phyloP scores from a whole-genome alignment of 1,140 invertebrate species.

The Trissolcus basalis region DNA sequence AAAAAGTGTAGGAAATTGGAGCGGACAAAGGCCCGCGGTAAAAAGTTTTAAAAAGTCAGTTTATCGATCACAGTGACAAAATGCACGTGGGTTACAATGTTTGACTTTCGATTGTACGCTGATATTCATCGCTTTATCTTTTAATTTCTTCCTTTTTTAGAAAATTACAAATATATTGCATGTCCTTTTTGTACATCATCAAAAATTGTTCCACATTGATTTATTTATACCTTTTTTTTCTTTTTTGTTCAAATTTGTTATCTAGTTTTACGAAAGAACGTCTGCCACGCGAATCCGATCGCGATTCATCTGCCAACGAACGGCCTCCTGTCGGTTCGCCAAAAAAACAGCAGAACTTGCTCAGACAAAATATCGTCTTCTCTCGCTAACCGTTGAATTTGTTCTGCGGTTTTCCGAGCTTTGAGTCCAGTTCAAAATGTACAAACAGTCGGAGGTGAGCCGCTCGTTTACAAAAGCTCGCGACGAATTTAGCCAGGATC shows the following conservation, averaged over 20 bases:
- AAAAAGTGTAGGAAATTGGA: conserved; percentile 25
- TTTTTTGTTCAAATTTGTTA: too few relatives aligned
- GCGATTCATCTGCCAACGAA: conserved; percentile 23
- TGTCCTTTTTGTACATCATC: conserved; percentile 36
- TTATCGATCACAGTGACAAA: conserved; percentile 52
- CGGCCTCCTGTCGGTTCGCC: background rate
- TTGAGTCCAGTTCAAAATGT: background rate
- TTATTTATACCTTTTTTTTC: background rate
- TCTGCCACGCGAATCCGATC: conserved; percentile 2
- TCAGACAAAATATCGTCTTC: conserved; percentile 21
- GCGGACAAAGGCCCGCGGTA: conserved; percentile 36
- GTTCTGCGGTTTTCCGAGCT: too few relatives aligned
- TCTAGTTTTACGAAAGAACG: too few relatives aligned
- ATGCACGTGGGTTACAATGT: conserved; percentile 50
- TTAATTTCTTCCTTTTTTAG: conserved; percentile 3
- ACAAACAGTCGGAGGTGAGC: background rate
- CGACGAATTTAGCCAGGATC: too few relatives aligned
- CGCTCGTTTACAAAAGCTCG: too few relatives aligned
- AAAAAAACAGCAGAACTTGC: conserved; percentile 4
- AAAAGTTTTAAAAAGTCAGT: conserved; percentile 11
- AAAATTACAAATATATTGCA: conserved; percentile 62
- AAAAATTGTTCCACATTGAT: conserved; percentile 17
- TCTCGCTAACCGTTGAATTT: conserved; percentile 3
- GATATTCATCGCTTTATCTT: conserved; percentile 21
- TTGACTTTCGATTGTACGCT: conserved; percentile 38